A percentile compares a stretch with the other conserved stretches of the same genome.
Conservation (phyloP, 2,113 vertebrate genomes). For the Falco punctatus region DNA sequence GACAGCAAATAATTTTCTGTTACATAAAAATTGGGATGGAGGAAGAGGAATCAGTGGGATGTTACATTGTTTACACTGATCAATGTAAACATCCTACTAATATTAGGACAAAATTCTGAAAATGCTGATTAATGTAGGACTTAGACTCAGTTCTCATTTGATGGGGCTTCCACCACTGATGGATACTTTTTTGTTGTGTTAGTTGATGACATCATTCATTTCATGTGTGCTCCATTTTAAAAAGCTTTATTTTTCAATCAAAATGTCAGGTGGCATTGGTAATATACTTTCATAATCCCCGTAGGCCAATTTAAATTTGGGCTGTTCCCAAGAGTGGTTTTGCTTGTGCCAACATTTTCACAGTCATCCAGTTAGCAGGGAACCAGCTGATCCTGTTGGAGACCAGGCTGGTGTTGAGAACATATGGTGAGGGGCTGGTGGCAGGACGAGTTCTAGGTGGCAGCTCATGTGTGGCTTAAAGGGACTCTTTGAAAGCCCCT, state of each 20-base stretch:
- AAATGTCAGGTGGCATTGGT: neutral
- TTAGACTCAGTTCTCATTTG: neutral
- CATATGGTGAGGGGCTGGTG: rapidly evolving
- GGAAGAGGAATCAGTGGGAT: neutral
- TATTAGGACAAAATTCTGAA: neutral
- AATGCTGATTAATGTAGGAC: neutral
- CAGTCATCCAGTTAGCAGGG: neutral
- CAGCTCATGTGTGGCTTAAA: neutral
- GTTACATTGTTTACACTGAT: neutral
- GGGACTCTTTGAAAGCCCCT: neutral
- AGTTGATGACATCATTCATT: neutral
- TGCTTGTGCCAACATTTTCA: neutral
- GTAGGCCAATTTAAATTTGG: neutral
- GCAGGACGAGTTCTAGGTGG: neutral
- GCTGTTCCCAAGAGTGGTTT: neutral
- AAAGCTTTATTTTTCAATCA: neutral
- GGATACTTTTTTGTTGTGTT: neutral
- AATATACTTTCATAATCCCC: neutral
- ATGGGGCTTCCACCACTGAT: neutral
- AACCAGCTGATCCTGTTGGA: neutral
- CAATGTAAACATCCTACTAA: neutral
- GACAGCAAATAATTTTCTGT: neutral
- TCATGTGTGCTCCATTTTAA: neutral
- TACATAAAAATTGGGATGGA: neutral
- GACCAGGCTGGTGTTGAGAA: neutral